Evolutionary conservation across 2,113 vertebrate species (phyloP).

Genomic region (Nannospalax galili): DNA sequence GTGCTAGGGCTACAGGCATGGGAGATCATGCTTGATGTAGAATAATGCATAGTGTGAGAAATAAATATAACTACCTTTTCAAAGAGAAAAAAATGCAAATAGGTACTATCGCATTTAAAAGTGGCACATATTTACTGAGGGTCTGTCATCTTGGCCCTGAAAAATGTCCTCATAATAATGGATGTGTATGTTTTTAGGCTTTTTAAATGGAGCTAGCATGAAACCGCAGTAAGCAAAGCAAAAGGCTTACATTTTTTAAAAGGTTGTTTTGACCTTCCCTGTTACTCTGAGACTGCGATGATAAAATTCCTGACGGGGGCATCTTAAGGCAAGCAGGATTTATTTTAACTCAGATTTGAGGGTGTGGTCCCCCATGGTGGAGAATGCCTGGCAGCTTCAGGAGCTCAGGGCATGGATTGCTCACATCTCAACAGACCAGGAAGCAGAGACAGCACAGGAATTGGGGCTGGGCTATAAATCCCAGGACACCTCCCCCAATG

Average conservation of each 20-base stretch:
- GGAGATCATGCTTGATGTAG: neutral
- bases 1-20: neutral
- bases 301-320: too few species aligned
- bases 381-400: too few species aligned
- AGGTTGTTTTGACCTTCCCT: neutral
- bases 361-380: too few species aligned
- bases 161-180: neutral
- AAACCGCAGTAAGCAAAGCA: neutral
- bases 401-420: too few species aligned
- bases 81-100: neutral
- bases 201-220: neutral
- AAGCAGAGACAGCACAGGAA: too few species aligned
- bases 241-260: too few species aligned
- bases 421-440: too few species aligned
- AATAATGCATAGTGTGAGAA: neutral
- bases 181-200: neutral
- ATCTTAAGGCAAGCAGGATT: too few species aligned
- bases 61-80: neutral
- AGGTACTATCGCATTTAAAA: neutral
- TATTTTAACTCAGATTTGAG: too few species aligned
- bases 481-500: too few species aligned
- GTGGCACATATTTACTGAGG: neutral
- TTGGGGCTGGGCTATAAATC: too few species aligned
- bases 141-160: neutral
- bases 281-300: neutral